Evolutionary conservation across 2,888 invertebrate genomes (phyloP).

Genomic region (Agriopis marginaria): DNA sequence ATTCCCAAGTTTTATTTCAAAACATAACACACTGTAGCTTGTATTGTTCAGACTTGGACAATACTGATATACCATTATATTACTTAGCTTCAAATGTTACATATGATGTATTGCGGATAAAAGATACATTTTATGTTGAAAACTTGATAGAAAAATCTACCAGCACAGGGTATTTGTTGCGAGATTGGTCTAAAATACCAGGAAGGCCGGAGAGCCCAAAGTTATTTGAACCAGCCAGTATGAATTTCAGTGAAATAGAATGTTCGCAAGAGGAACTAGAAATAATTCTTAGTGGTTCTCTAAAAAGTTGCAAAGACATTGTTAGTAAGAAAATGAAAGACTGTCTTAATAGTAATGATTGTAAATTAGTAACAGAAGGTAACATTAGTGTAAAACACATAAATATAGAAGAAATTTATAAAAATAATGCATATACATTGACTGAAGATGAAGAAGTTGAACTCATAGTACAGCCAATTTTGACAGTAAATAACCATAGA

Average conservation of each 20-base stretch:
- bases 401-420: not conserved
- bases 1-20: slow-evolving; percentile 68
- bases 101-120: slow-evolving; percentile 63
- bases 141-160: slow-evolving; percentile 75
- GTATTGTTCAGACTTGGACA: slow-evolving; percentile 33
- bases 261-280: slow-evolving; percentile 73
- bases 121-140: slow-evolving; percentile 76
- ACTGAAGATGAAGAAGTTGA: slow-evolving; percentile 14
- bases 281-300: slow-evolving; percentile 68
- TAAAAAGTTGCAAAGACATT: slow-evolving; percentile 60
- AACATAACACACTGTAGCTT: slow-evolving; percentile 45
- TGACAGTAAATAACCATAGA: slow-evolving; percentile 50
- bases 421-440: slow-evolving; percentile 1
- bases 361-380: slow-evolving; percentile 23
- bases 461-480: slow-evolving; percentile 28
- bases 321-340: slow-evolving; percentile 37
- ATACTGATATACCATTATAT: slow-evolving; percentile 50
- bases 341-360: not conserved
- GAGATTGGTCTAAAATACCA: slow-evolving; percentile 87
- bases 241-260: slow-evolving; percentile 67
- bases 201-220: slow-evolving; percentile 87
- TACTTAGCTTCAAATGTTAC: slow-evolving; percentile 62
- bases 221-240: slow-evolving; percentile 45
- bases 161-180: slow-evolving; percentile 82
- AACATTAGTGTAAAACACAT: not conserved